A percentile compares a stretch with the other conserved stretches of the same genome.
Evolutionary conservation across 2,888 invertebrate genomes (phyloP).

Genomic region (Lithophane socia): DNA sequence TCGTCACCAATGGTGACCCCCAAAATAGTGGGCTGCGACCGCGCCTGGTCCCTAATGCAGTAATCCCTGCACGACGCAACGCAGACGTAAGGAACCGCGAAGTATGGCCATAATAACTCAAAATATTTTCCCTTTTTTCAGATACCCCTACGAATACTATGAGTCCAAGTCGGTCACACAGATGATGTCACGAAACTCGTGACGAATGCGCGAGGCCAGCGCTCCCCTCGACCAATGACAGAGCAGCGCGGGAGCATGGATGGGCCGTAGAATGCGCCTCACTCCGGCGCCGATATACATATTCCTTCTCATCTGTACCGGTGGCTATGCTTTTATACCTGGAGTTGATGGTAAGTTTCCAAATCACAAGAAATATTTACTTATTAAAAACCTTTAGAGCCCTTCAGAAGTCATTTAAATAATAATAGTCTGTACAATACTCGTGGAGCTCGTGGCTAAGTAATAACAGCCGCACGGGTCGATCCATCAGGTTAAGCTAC

Average conservation of each 20-base stretch:
- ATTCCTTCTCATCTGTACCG: slow-evolving; percentile 81
- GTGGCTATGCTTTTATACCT: slow-evolving; percentile 82
- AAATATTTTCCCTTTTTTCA: slow-evolving; percentile 42
- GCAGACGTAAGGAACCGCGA: too few relatives aligned
- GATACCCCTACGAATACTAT: slow-evolving; percentile 35
- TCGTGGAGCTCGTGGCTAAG: too few relatives aligned
- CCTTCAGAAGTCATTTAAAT: too few relatives aligned
- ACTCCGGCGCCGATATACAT: slow-evolving; percentile 82
- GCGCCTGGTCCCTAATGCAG: neutral
- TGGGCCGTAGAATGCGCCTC: slow-evolving; percentile 89
- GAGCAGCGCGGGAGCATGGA: slow-evolving; percentile 84
- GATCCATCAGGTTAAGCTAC: too few relatives aligned
- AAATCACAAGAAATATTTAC: too few relatives aligned
- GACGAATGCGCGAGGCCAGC: slow-evolving; percentile 61
- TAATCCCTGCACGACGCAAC: too few relatives aligned
- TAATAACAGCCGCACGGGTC: too few relatives aligned
- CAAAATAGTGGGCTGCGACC: too few relatives aligned
- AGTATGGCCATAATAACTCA: neutral
- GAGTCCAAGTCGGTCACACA: slow-evolving; percentile 5
- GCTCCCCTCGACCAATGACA: slow-evolving; percentile 77
- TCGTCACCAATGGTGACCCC: too few relatives aligned
- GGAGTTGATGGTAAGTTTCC: slow-evolving; percentile 83
- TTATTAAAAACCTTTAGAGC: too few relatives aligned
- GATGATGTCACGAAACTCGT: slow-evolving; percentile 53
- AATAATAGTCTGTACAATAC: too few relatives aligned